Evolutionary conservation across 1,140 invertebrate species (phyloP), one percentile per base, ranked within the genome.

Genomic region (Drosophila pseudoananassae): DNA sequence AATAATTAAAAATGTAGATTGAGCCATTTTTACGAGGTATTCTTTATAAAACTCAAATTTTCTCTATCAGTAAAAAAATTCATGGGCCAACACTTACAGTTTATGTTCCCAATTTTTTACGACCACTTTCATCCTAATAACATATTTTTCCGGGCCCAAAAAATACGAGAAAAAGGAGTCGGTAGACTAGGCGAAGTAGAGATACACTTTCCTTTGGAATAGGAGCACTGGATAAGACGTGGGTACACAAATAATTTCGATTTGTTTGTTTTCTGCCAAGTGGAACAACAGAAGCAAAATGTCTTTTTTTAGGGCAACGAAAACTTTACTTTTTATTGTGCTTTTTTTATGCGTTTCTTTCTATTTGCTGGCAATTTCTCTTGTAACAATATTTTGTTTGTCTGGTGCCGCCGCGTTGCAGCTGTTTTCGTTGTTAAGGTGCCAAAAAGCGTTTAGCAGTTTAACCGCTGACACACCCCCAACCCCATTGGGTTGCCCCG

Each of bases 361-460:
- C 63, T 74, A 87, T 87, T 81, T 78, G 60, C 84, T 68, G 73
- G 68, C 68, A 47, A 87, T 78, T 77, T 82, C 61, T 77, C 57
- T 74, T 74, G 68, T 74, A 70, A 78, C 59, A 77, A 85, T 87
- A 75, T 85, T 87, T 75, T 81, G 76, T 80, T 72, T 63, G 63
- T 61, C 65, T 80, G 65, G 56, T 56, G 63, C 45, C 56, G 65
- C 58, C 14, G 23, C 23, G 54, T 9, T 69, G 80, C 80, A 85
- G 81, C 63, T 85, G 80, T 85, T 85, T 68, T 76, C 61, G 57
- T 59, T 84, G 81, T 85, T 87, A 71, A 87, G 82, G 78, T 87
- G 81, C 82, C 77, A 81, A 87, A 36, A 78, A 77, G 60, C 64
- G 60, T 70, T 81, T 74, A 68, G 64, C 59, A 70, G 63, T 63